Base-by-base conservation (phyloP, 2,113 vertebrate genomes). In the Oplegnathus fasciatus region DNA sequence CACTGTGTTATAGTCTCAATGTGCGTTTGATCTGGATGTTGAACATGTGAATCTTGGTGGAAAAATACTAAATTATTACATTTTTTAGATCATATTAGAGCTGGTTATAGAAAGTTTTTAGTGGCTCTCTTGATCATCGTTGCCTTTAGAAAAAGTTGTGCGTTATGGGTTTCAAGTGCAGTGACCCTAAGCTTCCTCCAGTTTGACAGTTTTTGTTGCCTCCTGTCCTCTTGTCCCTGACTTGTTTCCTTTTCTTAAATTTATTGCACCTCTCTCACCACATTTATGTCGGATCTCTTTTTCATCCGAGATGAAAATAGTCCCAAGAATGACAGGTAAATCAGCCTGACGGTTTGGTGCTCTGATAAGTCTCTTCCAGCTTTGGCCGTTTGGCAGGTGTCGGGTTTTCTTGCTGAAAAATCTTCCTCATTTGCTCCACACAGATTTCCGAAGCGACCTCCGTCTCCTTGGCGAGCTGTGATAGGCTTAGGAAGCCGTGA, bases 401-500 rank as follows among this genome's bases (percentile, higher is more conserved):
- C 0, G 57, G 13, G 20, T 61, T 58, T 24, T 75, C 72, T 9
- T 50, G 75, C 75, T 83, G 61, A 32, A 98, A 95, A 57, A 98
- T 32, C n/a, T 89, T 92, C 70, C 93, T 95, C 69, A 98, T 97
- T 70, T 91, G 75, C 24, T 94, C 88, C 20, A 96, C 90, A 30
- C 97, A 98, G 77, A 96, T 78, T 0, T 91, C 75, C 0, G 95
- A 40, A 0, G 97, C 97, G 5, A 92, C 91, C 32, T 96, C 95
- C 0, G 97, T 98, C 89, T 98, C 97, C 42, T 91, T 96, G 88
- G 96, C 94, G 75, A 98, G 88, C 32, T 96, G 87, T 0, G 92
- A 92, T 22, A 98, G 94, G 92, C 96, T 97, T 66, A 98, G 96
- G 91, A 98, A 98, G 70, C 97, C 97, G 14, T 98, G 97, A 0